Evolutionary conservation across 2,888 invertebrate genomes (phyloP).

Genomic region (Ellobium chinense): DNA sequence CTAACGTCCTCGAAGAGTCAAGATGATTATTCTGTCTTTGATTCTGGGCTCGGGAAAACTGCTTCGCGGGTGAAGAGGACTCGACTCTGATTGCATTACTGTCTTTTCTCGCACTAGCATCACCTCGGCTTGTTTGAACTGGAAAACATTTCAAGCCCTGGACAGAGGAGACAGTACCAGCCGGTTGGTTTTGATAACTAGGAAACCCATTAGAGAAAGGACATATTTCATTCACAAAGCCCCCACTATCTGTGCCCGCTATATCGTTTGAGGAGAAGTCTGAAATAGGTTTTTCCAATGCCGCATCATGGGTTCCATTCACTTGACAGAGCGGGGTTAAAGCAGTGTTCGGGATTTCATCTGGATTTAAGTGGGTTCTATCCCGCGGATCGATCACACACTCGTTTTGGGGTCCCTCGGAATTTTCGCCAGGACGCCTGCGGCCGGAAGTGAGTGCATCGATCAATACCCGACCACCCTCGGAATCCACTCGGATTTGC

Average conservation of each 20-base stretch:
- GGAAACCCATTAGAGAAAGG: not conserved
- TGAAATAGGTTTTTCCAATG: not conserved
- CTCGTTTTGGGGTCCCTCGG: not conserved
- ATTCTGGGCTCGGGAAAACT: too few species aligned
- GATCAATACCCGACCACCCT: conserved; percentile 12
- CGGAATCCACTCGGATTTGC: not conserved
- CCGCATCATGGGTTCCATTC: not conserved
- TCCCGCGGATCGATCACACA: not conserved
- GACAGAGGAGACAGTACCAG: not conserved
- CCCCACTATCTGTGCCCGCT: too few species aligned
- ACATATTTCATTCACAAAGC: not conserved
- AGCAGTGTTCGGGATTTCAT: not conserved
- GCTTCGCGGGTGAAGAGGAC: too few species aligned
- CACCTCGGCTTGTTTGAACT: not conserved
- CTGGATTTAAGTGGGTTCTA: not conserved
- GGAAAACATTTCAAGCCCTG: not conserved
- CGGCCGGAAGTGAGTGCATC: not conserved
- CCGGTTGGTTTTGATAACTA: not conserved
- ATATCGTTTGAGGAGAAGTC: not conserved
- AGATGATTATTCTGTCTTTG: too few species aligned
- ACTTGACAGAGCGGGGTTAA: not conserved
- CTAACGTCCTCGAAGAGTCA: too few species aligned
- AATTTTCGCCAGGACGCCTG: not conserved
- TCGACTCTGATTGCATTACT: too few species aligned
- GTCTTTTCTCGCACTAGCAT: too few species aligned